These are phyloP conservation scores for Proteles cristata DNA, from an alignment of 2,113 vertebrate genomes.

Conservation along the genomic window DNA sequence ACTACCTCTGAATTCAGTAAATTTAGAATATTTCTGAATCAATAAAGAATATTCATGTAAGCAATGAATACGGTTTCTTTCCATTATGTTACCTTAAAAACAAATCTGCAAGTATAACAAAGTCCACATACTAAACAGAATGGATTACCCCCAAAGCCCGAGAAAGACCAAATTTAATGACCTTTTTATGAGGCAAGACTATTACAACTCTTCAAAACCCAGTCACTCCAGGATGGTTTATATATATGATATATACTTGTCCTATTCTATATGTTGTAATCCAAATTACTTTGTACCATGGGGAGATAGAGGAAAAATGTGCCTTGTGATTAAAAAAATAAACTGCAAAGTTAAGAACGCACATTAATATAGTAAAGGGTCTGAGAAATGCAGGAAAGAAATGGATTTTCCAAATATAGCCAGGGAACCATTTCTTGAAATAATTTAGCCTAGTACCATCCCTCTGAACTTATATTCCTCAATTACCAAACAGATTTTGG, in stretches of 20 bases:
- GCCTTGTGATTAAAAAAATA: background rate
- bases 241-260: background rate
- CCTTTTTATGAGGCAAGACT: background rate
- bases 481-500: slow-evolving; percentile 52
- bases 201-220: slow-evolving; percentile 5
- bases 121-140: background rate
- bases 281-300: background rate
- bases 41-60: slow-evolving; percentile 71
- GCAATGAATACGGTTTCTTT: slow-evolving; percentile 30
- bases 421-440: background rate
- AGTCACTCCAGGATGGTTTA: background rate
- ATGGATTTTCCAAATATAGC: background rate
- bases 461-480: background rate
- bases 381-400: background rate
- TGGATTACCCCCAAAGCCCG: background rate
- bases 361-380: background rate
- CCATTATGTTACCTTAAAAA: slow-evolving; percentile 35
- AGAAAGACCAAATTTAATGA: slow-evolving; percentile 3
- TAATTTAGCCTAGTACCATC: background rate
- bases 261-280: background rate
- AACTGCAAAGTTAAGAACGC: background rate
- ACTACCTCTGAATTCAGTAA: slow-evolving; percentile 72
- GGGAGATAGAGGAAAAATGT: background rate
- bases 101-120: background rate
- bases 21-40: slow-evolving; percentile 54